phyloP scores from a whole-genome alignment of 2,113 vertebrate species.

The Capra hircus region DNA sequence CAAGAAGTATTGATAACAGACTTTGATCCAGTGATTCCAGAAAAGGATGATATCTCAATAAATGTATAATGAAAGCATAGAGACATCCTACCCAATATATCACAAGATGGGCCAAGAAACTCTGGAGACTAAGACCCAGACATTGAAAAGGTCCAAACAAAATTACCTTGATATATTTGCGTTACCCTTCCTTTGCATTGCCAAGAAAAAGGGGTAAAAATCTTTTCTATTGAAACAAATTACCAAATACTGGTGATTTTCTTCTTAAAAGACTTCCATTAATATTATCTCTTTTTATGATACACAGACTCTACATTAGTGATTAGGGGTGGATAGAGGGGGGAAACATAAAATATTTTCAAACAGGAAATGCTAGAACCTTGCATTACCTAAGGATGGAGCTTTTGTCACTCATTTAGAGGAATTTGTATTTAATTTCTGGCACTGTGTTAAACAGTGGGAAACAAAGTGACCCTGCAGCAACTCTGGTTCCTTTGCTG shows the following conservation, averaged over 20 bases:
- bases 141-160: not conserved
- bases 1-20: not conserved
- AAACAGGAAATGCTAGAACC: not conserved
- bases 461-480: not conserved
- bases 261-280: not conserved
- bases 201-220: not conserved
- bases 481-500: not conserved
- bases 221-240: not conserved
- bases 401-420: not conserved
- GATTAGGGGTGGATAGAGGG: not conserved
- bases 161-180: not conserved
- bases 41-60: not conserved
- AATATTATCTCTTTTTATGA: not conserved
- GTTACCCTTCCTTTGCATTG: not conserved
- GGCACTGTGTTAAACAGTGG: not conserved
- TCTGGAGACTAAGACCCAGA: not conserved
- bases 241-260: not conserved
- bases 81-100: not conserved
- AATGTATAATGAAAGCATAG: not conserved
- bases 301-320: not conserved
- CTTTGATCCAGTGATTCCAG: not conserved
- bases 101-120: not conserved
- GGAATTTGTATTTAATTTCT: not conserved
- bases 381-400: not conserved
- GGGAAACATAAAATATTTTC: not conserved